Evolutionary conservation across 2,113 vertebrate species (phyloP).

Genomic region (Thalassoma bifasciatum): DNA sequence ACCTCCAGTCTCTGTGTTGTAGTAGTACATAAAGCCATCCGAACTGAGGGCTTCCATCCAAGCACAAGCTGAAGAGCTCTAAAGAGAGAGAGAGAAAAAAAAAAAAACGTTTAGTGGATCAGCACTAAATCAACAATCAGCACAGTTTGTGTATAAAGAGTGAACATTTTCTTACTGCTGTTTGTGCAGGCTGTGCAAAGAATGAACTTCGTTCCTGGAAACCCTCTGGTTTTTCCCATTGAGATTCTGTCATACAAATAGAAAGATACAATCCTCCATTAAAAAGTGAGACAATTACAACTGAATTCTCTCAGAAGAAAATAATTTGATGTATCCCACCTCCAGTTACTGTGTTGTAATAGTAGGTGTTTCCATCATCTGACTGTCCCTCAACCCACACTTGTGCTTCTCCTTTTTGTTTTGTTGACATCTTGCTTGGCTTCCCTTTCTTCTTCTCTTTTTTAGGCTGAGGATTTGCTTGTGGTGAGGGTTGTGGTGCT

Average conservation of each 20-base stretch:
- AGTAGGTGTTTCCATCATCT: conserved; percentile 89
- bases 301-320: background rate
- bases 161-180: conserved; percentile 50
- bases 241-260: conserved; percentile 73
- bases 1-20: conserved; percentile 93
- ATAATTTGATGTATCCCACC: conserved; percentile 79
- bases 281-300: background rate
- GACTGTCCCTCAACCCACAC: conserved; percentile 88
- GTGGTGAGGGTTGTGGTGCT: background rate
- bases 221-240: conserved; percentile 76
- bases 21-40: conserved; percentile 93
- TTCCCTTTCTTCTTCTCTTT: conserved; percentile 23
- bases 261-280: background rate
- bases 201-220: conserved; percentile 40
- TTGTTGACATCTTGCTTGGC: background rate
- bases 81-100: conserved; percentile 23
- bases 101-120: background rate
- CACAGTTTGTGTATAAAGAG: background rate
- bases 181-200: conserved; percentile 12
- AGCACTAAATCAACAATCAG: background rate
- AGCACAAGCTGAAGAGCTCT: conserved; percentile 60
- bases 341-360: conserved; percentile 91
- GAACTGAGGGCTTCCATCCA: conserved; percentile 93
- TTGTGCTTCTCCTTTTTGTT: background rate
- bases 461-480: background rate